A percentile compares a stretch with the other conserved stretches of the same genome.
phyloP scores from a whole-genome alignment of 2,113 vertebrate genomes.

The Patagioenas fasciata region DNA sequence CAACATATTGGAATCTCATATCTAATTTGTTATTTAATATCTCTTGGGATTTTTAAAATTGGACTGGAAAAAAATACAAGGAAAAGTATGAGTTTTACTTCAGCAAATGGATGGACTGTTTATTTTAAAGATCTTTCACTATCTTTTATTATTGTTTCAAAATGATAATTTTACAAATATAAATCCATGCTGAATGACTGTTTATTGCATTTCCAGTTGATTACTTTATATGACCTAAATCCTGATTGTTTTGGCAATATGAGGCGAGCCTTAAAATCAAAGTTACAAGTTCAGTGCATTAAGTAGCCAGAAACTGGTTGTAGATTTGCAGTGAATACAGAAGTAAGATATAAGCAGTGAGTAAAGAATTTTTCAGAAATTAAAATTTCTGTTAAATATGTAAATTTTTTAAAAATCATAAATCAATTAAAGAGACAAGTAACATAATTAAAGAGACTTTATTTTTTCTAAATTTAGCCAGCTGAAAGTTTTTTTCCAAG shows the following conservation, averaged over 20 bases:
- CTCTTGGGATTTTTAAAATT: conserved; percentile 14
- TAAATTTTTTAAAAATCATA: neutral
- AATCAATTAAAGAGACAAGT: neutral
- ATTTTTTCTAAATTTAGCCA: neutral
- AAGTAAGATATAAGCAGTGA: neutral
- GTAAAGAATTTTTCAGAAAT: neutral
- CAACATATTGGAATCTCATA: conserved; percentile 19
- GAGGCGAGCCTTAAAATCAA: neutral
- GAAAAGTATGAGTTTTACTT: neutral
- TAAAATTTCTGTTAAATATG: neutral
- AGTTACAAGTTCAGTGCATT: neutral
- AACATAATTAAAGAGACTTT: neutral
- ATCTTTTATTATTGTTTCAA: neutral
- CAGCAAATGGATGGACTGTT: neutral
- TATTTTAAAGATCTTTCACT: neutral
- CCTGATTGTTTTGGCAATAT: neutral
- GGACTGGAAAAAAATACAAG: neutral
- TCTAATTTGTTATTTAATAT: conserved; percentile 43
- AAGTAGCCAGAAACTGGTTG: neutral
- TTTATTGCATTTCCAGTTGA: neutral
- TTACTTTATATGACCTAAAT: neutral
- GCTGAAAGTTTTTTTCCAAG: neutral
- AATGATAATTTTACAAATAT: neutral
- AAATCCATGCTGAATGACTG: neutral
- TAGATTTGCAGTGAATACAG: neutral